A percentile compares a stretch with the other conserved stretches of the same genome.
Conservation (phyloP, 2,797 vertebrate genomes). For the Smutsia temminckii region DNA sequence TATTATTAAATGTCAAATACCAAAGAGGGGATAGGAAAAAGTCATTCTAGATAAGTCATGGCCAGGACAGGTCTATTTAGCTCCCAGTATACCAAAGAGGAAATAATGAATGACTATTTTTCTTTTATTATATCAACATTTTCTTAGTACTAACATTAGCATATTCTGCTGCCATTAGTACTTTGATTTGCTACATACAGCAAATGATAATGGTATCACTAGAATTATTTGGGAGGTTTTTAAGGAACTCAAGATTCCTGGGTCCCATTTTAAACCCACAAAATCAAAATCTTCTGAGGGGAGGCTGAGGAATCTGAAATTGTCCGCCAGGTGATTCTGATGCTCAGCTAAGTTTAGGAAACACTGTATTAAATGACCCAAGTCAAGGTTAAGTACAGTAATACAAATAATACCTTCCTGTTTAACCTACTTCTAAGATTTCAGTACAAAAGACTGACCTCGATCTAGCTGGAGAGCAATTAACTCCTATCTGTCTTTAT, state of each 20-base stretch:
- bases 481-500: constrained; percentile 81
- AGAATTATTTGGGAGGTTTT: constrained; percentile 34
- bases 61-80: neutral
- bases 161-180: constrained; percentile 24
- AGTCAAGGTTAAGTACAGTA: constrained; percentile 73
- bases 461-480: constrained; percentile 77
- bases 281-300: constrained; percentile 53
- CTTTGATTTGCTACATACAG: neutral
- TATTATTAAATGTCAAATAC: neutral
- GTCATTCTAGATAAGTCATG: neutral
- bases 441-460: constrained; percentile 77
- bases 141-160: constrained; percentile 46
- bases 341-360: constrained; percentile 51
- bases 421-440: constrained; percentile 71
- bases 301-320: constrained; percentile 56
- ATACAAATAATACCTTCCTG: constrained; percentile 66
- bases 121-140: constrained; percentile 21
- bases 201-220: constrained; percentile 48
- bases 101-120: constrained; percentile 51
- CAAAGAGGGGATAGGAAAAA: neutral
- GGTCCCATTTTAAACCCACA: neutral
- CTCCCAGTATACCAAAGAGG: neutral
- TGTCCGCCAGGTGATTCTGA: constrained; percentile 54
- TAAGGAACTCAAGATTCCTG: constrained; percentile 50
- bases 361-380: constrained; percentile 65